Conservation (phyloP, 2,113 vertebrate genomes). For the Tyto alba region DNA sequence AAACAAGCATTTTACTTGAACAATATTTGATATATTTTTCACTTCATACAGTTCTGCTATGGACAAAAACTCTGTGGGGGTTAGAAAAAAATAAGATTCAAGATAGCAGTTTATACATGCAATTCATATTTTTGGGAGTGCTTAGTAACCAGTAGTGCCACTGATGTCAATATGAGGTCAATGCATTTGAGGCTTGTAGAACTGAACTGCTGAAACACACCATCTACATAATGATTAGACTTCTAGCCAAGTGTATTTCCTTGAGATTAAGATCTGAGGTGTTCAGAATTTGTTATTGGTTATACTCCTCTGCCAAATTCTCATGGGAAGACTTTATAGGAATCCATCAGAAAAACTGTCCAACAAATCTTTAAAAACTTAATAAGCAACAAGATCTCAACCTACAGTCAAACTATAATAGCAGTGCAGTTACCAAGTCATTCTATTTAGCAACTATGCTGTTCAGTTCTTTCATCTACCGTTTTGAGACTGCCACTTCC, state of each 20-base stretch:
- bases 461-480: neutral
- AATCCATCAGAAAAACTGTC: neutral
- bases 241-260: neutral
- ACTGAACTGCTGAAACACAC: neutral
- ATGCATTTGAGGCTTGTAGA: neutral
- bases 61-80: neutral
- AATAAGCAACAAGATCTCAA: neutral
- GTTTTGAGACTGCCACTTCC: neutral
- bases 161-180: neutral
- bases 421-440: neutral
- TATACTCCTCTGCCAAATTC: neutral
- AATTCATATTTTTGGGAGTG: neutral
- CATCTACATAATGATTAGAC: neutral
- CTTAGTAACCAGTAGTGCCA: neutral
- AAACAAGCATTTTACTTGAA: neutral
- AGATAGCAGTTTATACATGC: neutral
- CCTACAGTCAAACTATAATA: neutral
- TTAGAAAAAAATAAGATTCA: neutral
- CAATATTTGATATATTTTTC: neutral
- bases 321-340: neutral
- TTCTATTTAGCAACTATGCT: neutral
- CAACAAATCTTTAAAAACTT: neutral
- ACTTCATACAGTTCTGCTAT: neutral
- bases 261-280: neutral
- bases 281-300: neutral